Evolutionary conservation across 2,797 vertebrate species (phyloP).

Genomic region (Chiloscyllium punctatum): DNA sequence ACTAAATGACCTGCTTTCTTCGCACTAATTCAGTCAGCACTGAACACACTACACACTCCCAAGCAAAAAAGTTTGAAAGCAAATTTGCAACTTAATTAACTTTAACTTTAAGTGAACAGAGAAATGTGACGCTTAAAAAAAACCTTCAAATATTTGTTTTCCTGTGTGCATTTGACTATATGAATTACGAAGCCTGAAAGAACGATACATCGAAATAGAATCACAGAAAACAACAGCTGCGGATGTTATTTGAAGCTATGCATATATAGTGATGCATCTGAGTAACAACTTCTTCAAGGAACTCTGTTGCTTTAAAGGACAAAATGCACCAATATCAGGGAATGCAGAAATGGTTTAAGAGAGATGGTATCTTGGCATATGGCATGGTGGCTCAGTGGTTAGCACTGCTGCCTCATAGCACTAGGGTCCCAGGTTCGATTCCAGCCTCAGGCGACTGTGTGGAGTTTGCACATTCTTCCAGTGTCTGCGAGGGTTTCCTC

Average conservation of each 20-base stretch:
- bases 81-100: not conserved
- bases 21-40: not conserved
- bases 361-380: not conserved
- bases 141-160: not conserved
- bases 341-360: not conserved
- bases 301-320: not conserved
- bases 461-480: no score
- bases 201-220: not conserved
- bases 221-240: not conserved
- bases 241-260: not conserved
- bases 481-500: no score
- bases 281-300: not conserved
- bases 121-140: not conserved
- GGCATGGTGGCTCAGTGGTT: no score
- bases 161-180: not conserved
- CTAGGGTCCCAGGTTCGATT: no score
- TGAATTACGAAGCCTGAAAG: not conserved
- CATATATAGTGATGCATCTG: not conserved
- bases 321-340: not conserved
- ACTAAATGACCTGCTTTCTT: not conserved
- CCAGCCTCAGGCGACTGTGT: no score
- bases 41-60: not conserved
- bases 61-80: not conserved
- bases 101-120: not conserved
- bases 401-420: no score